Conservation (phyloP, 2,113 vertebrate species). For the Neogale vison region DNA sequence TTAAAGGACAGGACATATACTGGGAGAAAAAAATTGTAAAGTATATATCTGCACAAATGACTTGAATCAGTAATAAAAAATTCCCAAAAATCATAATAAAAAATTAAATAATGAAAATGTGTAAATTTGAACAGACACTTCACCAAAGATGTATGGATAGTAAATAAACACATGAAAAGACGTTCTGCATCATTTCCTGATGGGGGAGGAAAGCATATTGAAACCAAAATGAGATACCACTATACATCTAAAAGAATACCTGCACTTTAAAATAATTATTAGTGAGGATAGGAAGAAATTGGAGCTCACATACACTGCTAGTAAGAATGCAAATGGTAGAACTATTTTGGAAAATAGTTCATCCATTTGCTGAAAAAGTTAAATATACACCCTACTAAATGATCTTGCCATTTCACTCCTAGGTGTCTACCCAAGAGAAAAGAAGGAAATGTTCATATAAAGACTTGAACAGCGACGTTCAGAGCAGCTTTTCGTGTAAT, state of each 20-base stretch:
- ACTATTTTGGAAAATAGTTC: background rate
- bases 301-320: background rate
- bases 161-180: background rate
- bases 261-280: background rate
- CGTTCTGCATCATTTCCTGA: background rate
- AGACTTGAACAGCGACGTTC: background rate
- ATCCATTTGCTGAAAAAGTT: background rate
- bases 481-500: background rate
- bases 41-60: background rate
- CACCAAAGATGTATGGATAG: background rate
- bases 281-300: background rate
- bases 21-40: background rate
- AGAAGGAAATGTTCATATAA: background rate
- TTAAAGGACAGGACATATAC: background rate
- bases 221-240: background rate
- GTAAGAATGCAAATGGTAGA: background rate
- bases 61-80: background rate
- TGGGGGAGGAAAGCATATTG: background rate
- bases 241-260: background rate
- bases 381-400: background rate
- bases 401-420: background rate
- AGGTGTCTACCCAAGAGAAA: background rate
- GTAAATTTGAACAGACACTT: background rate
- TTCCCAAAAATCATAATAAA: background rate
- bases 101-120: background rate